These are phyloP conservation scores for Zalophus californianus DNA, from an alignment of 2,797 vertebrate species.

Conservation along the genomic window DNA sequence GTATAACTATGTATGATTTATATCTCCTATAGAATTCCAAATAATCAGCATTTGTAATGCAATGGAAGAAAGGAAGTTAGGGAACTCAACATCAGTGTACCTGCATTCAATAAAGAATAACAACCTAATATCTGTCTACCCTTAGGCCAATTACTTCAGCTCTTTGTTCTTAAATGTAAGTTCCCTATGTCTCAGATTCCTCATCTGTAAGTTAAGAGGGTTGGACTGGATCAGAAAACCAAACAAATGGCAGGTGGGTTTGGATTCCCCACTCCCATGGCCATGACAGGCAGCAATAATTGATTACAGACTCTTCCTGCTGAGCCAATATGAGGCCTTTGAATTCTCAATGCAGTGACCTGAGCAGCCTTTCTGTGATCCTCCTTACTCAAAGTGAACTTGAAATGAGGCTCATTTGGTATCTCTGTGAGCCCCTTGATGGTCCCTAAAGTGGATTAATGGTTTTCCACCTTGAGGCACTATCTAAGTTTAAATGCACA, in stretches of 20 bases:
- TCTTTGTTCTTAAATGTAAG: constrained; percentile 23
- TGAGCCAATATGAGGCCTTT: not conserved
- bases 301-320: not conserved
- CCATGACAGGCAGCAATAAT: not conserved
- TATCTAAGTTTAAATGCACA: not conserved
- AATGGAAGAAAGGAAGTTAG: not conserved
- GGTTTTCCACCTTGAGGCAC: not conserved
- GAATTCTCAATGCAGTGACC: not conserved
- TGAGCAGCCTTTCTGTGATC: not conserved
- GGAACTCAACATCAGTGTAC: not conserved
- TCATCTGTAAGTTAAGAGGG: not conserved
- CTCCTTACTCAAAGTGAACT: constrained; percentile 7
- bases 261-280: not conserved
- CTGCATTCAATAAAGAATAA: not conserved
- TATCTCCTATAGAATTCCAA: not conserved
- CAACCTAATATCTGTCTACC: not conserved
- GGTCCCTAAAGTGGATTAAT: not conserved
- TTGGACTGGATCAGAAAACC: constrained; percentile 18
- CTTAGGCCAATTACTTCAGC: not conserved
- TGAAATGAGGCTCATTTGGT: not conserved
- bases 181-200: not conserved
- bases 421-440: not conserved
- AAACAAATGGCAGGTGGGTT: not conserved
- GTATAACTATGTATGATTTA: not conserved
- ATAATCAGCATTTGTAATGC: constrained; percentile 29